phyloP scores from a whole-genome alignment of 2,797 vertebrate species.

The Poeciliopsis presidionis region DNA sequence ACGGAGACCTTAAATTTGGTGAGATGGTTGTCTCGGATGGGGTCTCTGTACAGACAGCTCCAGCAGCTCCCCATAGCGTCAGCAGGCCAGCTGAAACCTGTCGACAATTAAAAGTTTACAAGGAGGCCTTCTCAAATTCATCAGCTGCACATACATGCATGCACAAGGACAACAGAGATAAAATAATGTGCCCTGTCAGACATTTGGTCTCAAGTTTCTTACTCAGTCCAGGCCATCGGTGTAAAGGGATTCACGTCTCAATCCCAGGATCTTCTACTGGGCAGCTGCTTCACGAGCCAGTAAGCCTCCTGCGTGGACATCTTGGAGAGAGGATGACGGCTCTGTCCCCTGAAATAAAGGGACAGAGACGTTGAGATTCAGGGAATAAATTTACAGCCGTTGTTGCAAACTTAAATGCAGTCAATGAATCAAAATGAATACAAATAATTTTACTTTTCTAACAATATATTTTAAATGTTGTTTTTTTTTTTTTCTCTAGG shows the following conservation, averaged over 20 bases:
- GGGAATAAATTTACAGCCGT: not conserved
- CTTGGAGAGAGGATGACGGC: constrained; percentile 70
- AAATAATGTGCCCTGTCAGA: not conserved
- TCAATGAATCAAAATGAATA: not conserved
- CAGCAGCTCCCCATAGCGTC: constrained; percentile 99
- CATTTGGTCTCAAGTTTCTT: constrained; percentile 56
- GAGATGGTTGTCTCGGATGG: constrained; percentile 95
- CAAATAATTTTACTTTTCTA: not conserved
- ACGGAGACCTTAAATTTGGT: constrained; percentile 93
- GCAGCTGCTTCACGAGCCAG: constrained; percentile 81
- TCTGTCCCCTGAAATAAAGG: constrained; percentile 82
- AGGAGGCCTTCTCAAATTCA: not conserved
- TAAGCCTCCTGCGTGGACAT: constrained; percentile 78
- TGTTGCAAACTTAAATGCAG: not conserved
- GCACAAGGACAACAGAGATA: not conserved
- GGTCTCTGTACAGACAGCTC: constrained; percentile 95
- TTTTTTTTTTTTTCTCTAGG: not conserved
- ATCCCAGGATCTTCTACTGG: constrained; percentile 84
- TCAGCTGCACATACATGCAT: not conserved
- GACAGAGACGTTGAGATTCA: not conserved
- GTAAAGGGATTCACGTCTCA: constrained; percentile 82
- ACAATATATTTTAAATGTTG: not conserved
- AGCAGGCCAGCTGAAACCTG: constrained; percentile 87
- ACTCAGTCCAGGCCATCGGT: constrained; percentile 93
- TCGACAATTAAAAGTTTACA: constrained; percentile 3